Evolutionary conservation across 2,888 invertebrate genomes (phyloP).

Genomic region (Acanthosepion esculentum): DNA sequence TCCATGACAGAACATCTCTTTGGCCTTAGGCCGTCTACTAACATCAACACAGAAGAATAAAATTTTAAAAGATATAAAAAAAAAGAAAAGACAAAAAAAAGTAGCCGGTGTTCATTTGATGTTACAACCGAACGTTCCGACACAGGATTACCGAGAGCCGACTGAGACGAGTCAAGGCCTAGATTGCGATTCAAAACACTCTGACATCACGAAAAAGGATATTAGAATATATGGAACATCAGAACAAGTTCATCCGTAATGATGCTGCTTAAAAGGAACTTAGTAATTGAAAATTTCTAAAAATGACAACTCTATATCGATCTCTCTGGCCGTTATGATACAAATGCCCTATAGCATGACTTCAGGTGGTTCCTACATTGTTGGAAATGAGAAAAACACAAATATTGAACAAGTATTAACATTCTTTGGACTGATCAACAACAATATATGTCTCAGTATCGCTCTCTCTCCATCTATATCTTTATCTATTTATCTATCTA

Average conservation of each 20-base stretch:
- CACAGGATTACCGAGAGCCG: neutral
- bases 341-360: too few relatives aligned
- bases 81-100: neutral
- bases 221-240: slow-evolving; percentile 7
- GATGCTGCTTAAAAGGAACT: neutral
- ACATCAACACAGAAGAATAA: neutral
- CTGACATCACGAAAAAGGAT: neutral
- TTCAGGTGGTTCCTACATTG: too few relatives aligned
- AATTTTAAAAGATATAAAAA: neutral
- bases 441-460: too few relatives aligned
- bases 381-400: too few relatives aligned
- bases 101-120: neutral
- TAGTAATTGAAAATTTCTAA: neutral
- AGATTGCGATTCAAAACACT: neutral
- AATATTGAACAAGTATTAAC: too few relatives aligned
- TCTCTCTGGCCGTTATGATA: neutral
- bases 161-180: neutral
- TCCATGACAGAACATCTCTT: neutral
- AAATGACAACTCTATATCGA: neutral
- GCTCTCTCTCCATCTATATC: neutral
- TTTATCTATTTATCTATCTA: too few relatives aligned
- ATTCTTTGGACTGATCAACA: too few relatives aligned
- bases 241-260: neutral
- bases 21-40: slow-evolving; percentile 33
- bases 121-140: neutral